Conservation (phyloP, 1,140 invertebrate species). For the Macrosteles quadrilineatus region DNA sequence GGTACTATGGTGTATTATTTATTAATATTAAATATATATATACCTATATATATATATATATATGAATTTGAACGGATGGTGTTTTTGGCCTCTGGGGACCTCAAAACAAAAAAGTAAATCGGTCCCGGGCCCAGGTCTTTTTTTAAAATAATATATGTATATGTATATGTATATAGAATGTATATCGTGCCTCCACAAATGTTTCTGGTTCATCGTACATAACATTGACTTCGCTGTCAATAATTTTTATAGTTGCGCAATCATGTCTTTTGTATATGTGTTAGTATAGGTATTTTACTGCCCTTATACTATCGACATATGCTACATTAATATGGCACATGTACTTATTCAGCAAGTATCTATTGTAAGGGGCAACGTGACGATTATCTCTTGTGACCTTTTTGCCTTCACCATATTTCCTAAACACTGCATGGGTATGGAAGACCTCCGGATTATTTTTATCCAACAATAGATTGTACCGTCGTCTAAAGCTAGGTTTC, state of each 20-base stretch:
- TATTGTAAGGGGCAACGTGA: neutral
- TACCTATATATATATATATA: too few relatives aligned
- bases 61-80: too few relatives aligned
- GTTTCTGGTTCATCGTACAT: neutral
- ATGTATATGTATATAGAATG: too few relatives aligned
- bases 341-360: neutral
- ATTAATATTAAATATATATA: too few relatives aligned
- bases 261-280: neutral
- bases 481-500: neutral
- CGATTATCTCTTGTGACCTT: neutral
- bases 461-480: neutral
- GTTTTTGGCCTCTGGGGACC: too few relatives aligned
- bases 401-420: neutral
- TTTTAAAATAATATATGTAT: too few relatives aligned
- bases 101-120: too few relatives aligned
- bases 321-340: neutral
- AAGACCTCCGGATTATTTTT: neutral
- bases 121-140: too few relatives aligned
- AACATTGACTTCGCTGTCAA: neutral
- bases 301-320: neutral
- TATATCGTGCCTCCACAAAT: neutral
- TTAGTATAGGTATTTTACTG: conserved; percentile 4
- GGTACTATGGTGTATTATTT: too few relatives aligned
- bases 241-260: neutral
- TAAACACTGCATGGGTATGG: neutral